Evolutionary conservation across 2,113 vertebrate genomes (phyloP).

Genomic region (Amphiprion ocellaris): DNA sequence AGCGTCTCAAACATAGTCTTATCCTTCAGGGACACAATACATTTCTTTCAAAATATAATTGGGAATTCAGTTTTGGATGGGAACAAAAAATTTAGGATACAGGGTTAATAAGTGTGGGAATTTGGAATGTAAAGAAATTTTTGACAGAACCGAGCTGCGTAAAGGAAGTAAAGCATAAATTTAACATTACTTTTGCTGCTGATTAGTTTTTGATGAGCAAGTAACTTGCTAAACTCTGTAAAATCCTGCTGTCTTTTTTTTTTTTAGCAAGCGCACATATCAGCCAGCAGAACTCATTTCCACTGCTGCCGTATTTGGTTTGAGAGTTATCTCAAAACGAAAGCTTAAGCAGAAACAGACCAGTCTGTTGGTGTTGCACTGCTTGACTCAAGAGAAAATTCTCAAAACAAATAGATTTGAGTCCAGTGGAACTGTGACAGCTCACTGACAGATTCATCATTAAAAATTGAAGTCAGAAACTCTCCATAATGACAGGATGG

Average conservation of each 20-base stretch:
- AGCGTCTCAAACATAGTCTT: too few species aligned
- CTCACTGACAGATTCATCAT: slow-evolving; percentile 27
- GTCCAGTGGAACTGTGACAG: slow-evolving; percentile 30
- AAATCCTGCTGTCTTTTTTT: background rate
- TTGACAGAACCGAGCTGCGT: too few species aligned
- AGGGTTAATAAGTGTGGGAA: too few species aligned
- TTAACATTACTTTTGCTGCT: too few species aligned
- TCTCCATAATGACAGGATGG: slow-evolving; percentile 1
- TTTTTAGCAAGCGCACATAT: background rate
- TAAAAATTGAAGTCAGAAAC: slow-evolving; percentile 17
- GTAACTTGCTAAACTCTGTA: background rate
- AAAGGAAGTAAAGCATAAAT: too few species aligned
- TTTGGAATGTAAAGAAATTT: too few species aligned
- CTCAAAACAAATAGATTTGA: slow-evolving; percentile 18
- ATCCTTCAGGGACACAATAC: too few species aligned
- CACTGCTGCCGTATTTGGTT: slow-evolving; percentile 13
- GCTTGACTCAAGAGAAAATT: slow-evolving; percentile 19
- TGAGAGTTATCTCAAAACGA: slow-evolving; percentile 6
- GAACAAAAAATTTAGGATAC: too few species aligned
- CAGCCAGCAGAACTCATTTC: background rate
- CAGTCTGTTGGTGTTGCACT: background rate
- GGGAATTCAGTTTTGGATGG: too few species aligned
- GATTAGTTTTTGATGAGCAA: background rate
- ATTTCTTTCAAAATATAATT: too few species aligned
- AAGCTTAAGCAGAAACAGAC: background rate